phyloP scores from a whole-genome alignment of 2,113 vertebrate genomes.

The Elachura formosa region DNA sequence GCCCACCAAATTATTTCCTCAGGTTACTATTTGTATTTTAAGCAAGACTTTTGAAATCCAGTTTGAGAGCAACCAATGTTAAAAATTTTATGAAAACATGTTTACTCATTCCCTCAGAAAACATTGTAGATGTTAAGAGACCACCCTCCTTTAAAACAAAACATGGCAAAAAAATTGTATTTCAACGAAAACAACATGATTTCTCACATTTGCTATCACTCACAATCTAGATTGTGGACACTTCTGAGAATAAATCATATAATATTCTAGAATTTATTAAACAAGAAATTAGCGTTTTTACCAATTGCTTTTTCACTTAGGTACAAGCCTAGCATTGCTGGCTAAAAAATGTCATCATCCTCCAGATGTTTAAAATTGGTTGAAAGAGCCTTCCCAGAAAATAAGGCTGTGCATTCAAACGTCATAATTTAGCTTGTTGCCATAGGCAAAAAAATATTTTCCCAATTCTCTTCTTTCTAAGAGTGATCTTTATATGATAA shows the following conservation, averaged over 20 bases:
- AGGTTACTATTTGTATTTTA: not conserved
- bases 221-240: not conserved
- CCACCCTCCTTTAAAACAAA: not conserved
- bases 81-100: not conserved
- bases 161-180: not conserved
- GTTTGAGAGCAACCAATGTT: not conserved
- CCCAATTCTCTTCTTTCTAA: not conserved
- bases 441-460: not conserved
- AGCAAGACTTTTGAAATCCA: not conserved
- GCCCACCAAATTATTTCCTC: not conserved
- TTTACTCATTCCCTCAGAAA: not conserved
- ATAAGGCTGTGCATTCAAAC: not conserved
- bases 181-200: not conserved
- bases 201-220: not conserved
- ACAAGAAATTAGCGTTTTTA: not conserved
- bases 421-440: not conserved
- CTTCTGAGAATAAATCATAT: not conserved
- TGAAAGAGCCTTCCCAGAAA: not conserved
- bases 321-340: not conserved
- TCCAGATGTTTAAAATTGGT: not conserved
- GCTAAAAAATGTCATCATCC: not conserved
- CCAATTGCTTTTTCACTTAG: not conserved
- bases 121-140: not conserved
- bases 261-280: not conserved
- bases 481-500: not conserved